Percentiles rank a stretch among this genome's conserved stretches.
phyloP scores from a whole-genome alignment of 2,888 invertebrate species.

The Oxytorus armatus region DNA sequence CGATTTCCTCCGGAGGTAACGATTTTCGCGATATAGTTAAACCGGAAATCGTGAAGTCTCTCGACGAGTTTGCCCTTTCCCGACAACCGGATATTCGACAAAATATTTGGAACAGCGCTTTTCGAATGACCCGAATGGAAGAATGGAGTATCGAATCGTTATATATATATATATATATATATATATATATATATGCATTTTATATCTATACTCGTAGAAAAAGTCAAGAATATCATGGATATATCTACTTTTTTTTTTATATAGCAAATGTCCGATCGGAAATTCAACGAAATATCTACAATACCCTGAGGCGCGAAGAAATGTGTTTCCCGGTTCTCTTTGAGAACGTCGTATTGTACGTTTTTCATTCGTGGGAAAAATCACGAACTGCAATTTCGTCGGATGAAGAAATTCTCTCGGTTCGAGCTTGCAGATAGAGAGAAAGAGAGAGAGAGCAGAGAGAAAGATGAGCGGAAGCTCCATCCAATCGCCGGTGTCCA shows the following conservation, averaged over 20 bases:
- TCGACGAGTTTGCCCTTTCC: conserved; percentile 15
- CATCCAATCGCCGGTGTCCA: conserved; percentile 41
- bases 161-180: too few relatives aligned
- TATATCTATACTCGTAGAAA: not conserved
- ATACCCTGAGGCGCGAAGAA: not conserved
- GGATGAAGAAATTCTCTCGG: not conserved
- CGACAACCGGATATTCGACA: conserved; percentile 19
- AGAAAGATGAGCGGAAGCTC: not conserved
- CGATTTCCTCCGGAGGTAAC: conserved; percentile 4
- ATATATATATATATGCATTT: too few relatives aligned
- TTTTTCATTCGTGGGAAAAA: not conserved
- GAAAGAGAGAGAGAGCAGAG: conserved; percentile 9
- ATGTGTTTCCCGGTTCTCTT: not conserved
- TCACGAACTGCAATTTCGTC: not conserved
- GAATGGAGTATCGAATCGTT: not conserved
- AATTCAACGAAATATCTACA: not conserved
- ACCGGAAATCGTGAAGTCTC: not conserved
- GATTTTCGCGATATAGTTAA: not conserved
- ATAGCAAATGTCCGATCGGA: too few relatives aligned
- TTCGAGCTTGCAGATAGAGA: conserved; percentile 12
- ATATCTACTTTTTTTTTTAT: not conserved
- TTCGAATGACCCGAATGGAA: conserved; percentile 13
- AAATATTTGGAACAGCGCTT: not conserved
- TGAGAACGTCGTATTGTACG: not conserved
- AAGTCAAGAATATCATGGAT: not conserved